A percentile compares a stretch with the other conserved stretches of the same genome.
Conservation (phyloP, 1,140 invertebrate genomes). For the Oppia nitens region DNA sequence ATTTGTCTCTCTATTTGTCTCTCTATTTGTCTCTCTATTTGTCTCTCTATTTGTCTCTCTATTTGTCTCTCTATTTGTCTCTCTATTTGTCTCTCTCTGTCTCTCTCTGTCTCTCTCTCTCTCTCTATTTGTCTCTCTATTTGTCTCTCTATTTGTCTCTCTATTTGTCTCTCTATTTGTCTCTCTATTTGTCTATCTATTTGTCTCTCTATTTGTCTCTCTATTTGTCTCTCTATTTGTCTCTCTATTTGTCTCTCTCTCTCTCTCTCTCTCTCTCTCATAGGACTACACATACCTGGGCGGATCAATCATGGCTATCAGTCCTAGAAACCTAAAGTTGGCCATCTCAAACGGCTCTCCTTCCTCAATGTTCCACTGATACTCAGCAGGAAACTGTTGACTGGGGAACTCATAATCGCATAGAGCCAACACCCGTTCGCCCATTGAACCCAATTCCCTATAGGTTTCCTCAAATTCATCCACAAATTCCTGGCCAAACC, state of each 20-base stretch:
- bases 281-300: slow-evolving; percentile 24
- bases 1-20: too few species aligned
- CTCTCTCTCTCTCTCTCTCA: too few species aligned
- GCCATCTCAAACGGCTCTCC: slow-evolving; percentile 42
- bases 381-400: slow-evolving; percentile 30
- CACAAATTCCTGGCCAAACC: slow-evolving; percentile 33
- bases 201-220: slow-evolving; percentile 83
- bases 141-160: too few species aligned
- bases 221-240: slow-evolving; percentile 38
- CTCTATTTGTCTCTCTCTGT: too few species aligned
- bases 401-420: slow-evolving; percentile 32
- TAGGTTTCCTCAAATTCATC: slow-evolving; percentile 37
- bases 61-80: too few species aligned
- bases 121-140: too few species aligned
- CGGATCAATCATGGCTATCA: slow-evolving; percentile 31
- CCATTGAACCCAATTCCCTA: slow-evolving; percentile 28
- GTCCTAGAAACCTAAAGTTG: slow-evolving; percentile 31
- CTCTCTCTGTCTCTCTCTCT: too few species aligned
- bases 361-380: slow-evolving; percentile 25
- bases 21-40: too few species aligned
- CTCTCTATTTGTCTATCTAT: slow-evolving; percentile 95
- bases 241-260: slow-evolving; percentile 24
- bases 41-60: too few species aligned
- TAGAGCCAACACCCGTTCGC: slow-evolving; percentile 32
- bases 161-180: slow-evolving; percentile 97